These are phyloP conservation scores for Drosophila quadrilineata DNA, from an alignment of 1,140 invertebrate species.

Conservation along the genomic window DNA sequence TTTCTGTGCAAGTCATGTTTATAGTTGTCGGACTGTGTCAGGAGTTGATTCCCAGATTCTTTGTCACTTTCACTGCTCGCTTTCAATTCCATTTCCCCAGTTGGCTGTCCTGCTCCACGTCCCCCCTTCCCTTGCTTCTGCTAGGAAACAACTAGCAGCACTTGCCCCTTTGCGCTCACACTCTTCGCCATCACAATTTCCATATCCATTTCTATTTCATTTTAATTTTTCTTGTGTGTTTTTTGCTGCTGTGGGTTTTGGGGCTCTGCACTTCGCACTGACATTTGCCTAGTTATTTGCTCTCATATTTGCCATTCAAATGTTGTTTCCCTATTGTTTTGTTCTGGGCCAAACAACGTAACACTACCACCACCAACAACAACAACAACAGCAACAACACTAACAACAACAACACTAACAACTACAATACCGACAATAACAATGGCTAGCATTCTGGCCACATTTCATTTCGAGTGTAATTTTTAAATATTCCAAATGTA, in stretches of 20 bases:
- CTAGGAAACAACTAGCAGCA: too few relatives aligned
- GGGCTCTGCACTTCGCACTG: conserved; percentile 30
- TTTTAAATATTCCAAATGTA: conserved; percentile 50
- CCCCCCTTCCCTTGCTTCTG: background rate
- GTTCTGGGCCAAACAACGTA: conserved; percentile 10
- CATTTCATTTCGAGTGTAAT: conserved; percentile 65
- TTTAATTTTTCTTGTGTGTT: background rate
- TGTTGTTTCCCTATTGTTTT: conserved; percentile 18
- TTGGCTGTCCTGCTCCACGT: too few relatives aligned
- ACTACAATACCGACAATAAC: conserved; percentile 16
- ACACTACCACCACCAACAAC: background rate
- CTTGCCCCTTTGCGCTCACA: conserved; percentile 2
- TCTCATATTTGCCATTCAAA: conserved; percentile 43
- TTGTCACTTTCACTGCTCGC: too few relatives aligned
- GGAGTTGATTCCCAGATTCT: too few relatives aligned
- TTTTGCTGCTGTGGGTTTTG: background rate
- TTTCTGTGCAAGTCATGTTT: too few relatives aligned
- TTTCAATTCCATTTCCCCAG: too few relatives aligned
- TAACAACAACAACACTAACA: background rate
- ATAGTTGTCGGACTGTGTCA: too few relatives aligned
- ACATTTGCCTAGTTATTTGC: conserved; percentile 48
- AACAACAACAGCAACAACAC: background rate
- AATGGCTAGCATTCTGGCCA: conserved; percentile 28
- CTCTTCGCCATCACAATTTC: background rate
- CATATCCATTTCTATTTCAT: conserved; percentile 21